Conservation (phyloP, 1,140 invertebrate genomes). For the Sycophaga agraensis region DNA sequence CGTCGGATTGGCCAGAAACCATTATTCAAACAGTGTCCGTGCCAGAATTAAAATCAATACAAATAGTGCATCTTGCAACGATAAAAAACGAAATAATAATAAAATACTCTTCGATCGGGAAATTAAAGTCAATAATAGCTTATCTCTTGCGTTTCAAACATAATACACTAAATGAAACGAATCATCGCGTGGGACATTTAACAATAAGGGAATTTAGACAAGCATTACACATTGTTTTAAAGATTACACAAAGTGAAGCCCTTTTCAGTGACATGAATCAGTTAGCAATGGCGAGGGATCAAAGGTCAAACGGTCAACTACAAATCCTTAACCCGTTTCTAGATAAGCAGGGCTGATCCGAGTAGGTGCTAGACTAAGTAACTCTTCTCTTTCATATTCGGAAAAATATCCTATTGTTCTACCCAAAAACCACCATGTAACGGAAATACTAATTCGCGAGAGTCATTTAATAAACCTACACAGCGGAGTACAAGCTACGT, state of each 20-base stretch:
- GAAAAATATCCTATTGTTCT: slow-evolving; percentile 2
- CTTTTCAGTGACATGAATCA: neutral
- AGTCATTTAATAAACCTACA: neutral
- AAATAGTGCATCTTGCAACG: neutral
- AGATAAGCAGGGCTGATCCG: neutral
- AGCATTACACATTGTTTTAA: neutral
- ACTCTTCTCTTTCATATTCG: neutral
- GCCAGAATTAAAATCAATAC: neutral
- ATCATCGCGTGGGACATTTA: neutral
- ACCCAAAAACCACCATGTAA: neutral
- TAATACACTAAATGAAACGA: neutral
- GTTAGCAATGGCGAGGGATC: no score
- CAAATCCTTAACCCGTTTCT: no score
- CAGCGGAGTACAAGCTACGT: neutral
- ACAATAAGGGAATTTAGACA: neutral
- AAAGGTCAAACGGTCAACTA: no score
- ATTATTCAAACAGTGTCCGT: neutral
- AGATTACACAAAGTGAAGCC: neutral
- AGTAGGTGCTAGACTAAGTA: neutral
- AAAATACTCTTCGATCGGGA: neutral
- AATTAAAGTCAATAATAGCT: neutral
- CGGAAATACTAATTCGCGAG: neutral
- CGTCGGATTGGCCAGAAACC: neutral
- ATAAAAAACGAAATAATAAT: neutral
- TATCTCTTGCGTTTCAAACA: neutral